Conservation (phyloP, 1,140 invertebrate species). For the Panagrolaimus sp. region DNA sequence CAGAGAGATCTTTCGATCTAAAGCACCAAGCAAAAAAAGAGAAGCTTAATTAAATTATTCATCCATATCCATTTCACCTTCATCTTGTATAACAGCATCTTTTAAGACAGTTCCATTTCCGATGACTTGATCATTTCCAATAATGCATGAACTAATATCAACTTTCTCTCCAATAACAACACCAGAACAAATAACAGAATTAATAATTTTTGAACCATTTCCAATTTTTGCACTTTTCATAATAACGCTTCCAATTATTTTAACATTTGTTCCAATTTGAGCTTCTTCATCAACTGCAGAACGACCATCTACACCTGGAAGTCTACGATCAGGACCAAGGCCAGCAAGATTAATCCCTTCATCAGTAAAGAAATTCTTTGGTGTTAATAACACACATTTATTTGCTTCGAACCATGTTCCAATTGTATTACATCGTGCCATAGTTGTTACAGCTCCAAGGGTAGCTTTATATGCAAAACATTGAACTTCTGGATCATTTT, state of each 20-base stretch:
- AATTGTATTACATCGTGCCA: slow-evolving; percentile 41
- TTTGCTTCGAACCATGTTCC: slow-evolving; percentile 44
- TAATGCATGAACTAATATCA: slow-evolving; percentile 8
- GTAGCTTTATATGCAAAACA: slow-evolving; percentile 33
- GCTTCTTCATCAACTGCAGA: slow-evolving; percentile 16
- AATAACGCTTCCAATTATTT: slow-evolving; percentile 17
- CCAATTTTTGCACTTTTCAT: slow-evolving; percentile 20
- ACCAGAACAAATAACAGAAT: slow-evolving; percentile 15
- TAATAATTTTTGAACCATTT: slow-evolving; percentile 8
- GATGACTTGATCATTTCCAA: slow-evolving; percentile 13
- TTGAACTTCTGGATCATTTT: slow-evolving; percentile 2
- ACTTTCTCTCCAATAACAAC: slow-evolving; percentile 21
- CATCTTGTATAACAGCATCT: neutral
- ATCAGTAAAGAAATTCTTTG: neutral
- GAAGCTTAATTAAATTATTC: neutral
- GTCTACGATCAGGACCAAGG: slow-evolving; percentile 5
- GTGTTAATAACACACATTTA: slow-evolving; percentile 19
- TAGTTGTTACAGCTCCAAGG: slow-evolving; percentile 18
- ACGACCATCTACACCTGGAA: neutral
- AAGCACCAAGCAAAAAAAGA: too few relatives aligned
- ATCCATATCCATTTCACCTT: slow-evolving; percentile 20
- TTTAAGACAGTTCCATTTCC: slow-evolving; percentile 12
- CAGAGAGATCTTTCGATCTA: too few relatives aligned
- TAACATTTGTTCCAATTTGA: slow-evolving; percentile 4
- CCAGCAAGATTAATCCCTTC: slow-evolving; percentile 13